These are phyloP conservation scores for Amazona guildingii DNA, from an alignment of 2,113 vertebrate genomes.

Conservation along the genomic window DNA sequence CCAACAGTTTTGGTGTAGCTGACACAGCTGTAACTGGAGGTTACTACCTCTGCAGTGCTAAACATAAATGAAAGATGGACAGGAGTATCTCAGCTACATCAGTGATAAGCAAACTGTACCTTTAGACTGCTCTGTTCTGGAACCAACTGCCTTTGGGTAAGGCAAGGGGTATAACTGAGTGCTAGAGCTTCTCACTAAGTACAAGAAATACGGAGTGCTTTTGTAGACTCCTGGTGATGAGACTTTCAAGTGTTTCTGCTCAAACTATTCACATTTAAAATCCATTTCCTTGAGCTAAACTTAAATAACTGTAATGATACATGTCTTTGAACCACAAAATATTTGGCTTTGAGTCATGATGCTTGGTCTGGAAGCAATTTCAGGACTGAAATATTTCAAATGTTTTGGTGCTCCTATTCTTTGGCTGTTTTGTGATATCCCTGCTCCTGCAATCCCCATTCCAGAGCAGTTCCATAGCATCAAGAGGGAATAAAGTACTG, in stretches of 20 bases:
- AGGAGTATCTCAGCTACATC: accelerated
- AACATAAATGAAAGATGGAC: neutral
- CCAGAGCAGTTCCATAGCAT: accelerated
- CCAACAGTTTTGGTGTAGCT: neutral
- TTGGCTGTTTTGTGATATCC: neutral
- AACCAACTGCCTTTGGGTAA: neutral
- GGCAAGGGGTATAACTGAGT: neutral
- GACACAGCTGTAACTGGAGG: neutral
- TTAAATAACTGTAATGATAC: neutral
- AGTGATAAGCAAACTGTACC: neutral
- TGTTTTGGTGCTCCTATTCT: neutral
- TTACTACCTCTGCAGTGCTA: neutral
- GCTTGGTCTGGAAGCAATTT: neutral
- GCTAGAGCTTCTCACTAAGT: neutral
- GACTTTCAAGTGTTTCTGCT: neutral
- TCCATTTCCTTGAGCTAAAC: neutral
- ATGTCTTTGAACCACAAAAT: accelerated
- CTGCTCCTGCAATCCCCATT: accelerated
- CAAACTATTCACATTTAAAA: neutral
- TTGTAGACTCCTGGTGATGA: neutral
- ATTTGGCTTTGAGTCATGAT: accelerated
- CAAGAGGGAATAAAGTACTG: neutral
- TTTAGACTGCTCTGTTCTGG: neutral
- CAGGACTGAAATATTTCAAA: neutral
- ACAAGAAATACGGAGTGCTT: accelerated